Evolutionary conservation across 2,888 invertebrate species (phyloP).

Genomic region (Cybosia mesomella): DNA sequence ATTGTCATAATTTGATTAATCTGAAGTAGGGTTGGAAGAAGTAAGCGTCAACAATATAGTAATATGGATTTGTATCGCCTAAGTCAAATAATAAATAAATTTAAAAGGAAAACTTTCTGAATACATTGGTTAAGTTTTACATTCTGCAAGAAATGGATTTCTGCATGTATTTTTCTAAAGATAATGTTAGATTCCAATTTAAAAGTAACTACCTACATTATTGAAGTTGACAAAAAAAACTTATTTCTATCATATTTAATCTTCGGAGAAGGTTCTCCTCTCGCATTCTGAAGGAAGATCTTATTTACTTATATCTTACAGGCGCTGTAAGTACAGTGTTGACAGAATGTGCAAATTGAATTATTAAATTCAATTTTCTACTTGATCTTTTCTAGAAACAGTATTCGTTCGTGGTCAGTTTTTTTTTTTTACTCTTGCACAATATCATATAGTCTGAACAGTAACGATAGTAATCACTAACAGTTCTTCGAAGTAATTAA

Average conservation of each 20-base stretch:
- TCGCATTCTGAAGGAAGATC: conserved; percentile 33
- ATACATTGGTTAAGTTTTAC: not conserved
- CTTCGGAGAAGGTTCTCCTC: not conserved
- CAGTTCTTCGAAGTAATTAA: not conserved
- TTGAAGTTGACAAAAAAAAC: not conserved
- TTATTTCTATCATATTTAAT: not conserved
- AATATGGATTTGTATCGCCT: too few relatives aligned
- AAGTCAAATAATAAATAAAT: too few relatives aligned
- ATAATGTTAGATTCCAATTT: not conserved
- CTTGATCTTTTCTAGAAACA: conserved; percentile 3
- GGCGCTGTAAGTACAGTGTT: conserved; percentile 26
- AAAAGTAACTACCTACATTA: not conserved
- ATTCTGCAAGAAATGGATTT: not conserved
- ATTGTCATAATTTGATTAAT: too few relatives aligned
- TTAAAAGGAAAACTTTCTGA: too few relatives aligned
- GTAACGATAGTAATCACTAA: not conserved
- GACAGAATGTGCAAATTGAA: conserved; percentile 32
- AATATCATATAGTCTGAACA: conserved; percentile 5
- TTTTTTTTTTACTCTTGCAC: conserved; percentile 1
- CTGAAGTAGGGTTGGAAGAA: too few relatives aligned
- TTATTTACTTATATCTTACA: conserved; percentile 42
- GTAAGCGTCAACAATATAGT: too few relatives aligned
- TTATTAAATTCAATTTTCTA: conserved; percentile 28
- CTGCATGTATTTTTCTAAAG: too few relatives aligned
- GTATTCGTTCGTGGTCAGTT: conserved; percentile 6